Evolutionary conservation across 1,140 invertebrate species (phyloP).

Genomic region (Drosophila busckii): DNA sequence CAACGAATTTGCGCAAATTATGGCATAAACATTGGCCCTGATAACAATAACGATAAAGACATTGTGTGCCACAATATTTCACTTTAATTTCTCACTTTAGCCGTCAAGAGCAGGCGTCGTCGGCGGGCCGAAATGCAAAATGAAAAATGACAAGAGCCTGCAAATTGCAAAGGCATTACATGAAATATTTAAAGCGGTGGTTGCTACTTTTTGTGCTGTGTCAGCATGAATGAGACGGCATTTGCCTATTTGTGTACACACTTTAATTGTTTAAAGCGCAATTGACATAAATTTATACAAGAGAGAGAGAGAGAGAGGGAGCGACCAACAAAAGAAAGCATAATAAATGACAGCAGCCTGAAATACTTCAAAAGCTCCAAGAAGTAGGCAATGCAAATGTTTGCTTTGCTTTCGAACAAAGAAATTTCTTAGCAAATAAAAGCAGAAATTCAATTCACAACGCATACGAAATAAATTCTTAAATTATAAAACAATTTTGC

Average conservation of each 20-base stretch:
- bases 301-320: too few relatives aligned
- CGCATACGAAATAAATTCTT: too few relatives aligned
- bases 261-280: conserved; percentile 39
- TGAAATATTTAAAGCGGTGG: conserved; percentile 50
- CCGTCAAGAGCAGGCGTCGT: conserved; percentile 1
- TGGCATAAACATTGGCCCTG: too few relatives aligned
- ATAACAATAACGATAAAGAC: too few relatives aligned
- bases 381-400: conserved; percentile 40
- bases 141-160: conserved; percentile 62
- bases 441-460: not conserved
- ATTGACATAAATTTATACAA: conserved; percentile 50
- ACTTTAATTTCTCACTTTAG: conserved; percentile 53
- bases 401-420: conserved; percentile 15
- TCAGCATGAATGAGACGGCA: not conserved
- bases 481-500: conserved; percentile 8
- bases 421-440: not conserved
- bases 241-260: conserved; percentile 6
- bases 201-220: conserved; percentile 3
- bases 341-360: conserved; percentile 35
- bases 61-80: conserved; percentile 57
- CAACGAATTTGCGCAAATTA: too few relatives aligned
- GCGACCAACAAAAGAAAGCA: too few relatives aligned
- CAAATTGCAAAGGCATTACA: conserved; percentile 68
- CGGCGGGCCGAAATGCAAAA: conserved; percentile 42
- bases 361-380: conserved; percentile 23